Base-by-base conservation (phyloP, 2,113 vertebrate genomes). In the Pelecanoides urinatrix region DNA sequence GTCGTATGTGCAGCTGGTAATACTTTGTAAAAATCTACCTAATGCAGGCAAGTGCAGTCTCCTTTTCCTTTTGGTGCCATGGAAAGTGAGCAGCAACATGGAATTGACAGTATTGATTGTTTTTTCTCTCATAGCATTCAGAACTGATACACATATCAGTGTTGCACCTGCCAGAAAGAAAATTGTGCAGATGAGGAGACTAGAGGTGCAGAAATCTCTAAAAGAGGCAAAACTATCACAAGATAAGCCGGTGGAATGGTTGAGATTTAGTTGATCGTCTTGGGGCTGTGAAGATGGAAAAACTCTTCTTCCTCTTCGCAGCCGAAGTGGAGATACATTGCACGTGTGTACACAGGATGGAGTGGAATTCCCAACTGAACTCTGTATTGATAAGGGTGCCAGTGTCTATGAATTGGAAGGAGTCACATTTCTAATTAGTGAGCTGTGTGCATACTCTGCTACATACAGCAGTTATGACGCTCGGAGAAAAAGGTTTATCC, bases 381-480 rank as follows among this genome's bases (percentile, higher is more conserved):
- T 47, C 49, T 19, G 42, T 67, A 27, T n/a, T 36, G 79, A 4
- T 32, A 32, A 21, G 42, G 5, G 20, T 77, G 52, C 14, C 2
- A 7, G 16, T 26, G 14, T 38, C 40, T 32, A 0, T 58, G 34
- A 23, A 16, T 4, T 40, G 82, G n/a, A 30, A 88, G 49, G 36
- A 47, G 16, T 16, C 0, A 0, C 0, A 0, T 25, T 78, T 85
- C 40, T 70, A 17, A 4, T 50, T 5, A 4, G 6, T 11, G 22
- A 82, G 26, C 12, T 75, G 20, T 25, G 58, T 61, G 13, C 4
- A 1, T 56, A 1, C 19, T 25, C 21, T 77, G 59, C 59, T 70
- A 10, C 5, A 1, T 11, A 7, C 3, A 73, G 32, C 25, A 30
- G 11, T n/a, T 55, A 3, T 0, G 3, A 15, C 2, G 11, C 30